Conservation (phyloP, 1,140 invertebrate species). For the Hesperophylax magnus region DNA sequence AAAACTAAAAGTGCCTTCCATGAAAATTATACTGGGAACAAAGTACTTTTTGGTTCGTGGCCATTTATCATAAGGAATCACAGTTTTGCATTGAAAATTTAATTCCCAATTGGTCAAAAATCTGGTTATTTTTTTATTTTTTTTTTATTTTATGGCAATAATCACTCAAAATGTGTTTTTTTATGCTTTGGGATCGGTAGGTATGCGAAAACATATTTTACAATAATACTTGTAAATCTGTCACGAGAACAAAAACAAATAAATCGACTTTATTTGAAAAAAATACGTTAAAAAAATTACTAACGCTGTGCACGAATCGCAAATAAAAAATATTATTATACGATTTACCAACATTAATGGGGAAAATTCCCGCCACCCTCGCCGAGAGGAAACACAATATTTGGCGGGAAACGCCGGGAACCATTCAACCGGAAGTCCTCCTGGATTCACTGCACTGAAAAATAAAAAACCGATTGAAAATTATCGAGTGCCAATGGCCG, state of each 20-base stretch:
- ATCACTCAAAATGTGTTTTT: too few relatives aligned
- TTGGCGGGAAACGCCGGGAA: conserved; percentile 25
- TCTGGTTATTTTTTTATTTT: too few relatives aligned
- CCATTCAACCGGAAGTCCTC: conserved; percentile 27
- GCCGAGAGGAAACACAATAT: conserved; percentile 25
- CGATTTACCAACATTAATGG: neutral
- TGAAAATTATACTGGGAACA: too few relatives aligned
- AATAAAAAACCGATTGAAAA: conserved; percentile 41
- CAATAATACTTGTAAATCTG: neutral
- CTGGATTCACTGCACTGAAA: conserved; percentile 38
- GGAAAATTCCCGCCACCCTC: neutral
- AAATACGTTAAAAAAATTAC: neutral
- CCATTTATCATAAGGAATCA: too few relatives aligned
- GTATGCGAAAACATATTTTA: too few relatives aligned
- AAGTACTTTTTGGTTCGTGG: too few relatives aligned
- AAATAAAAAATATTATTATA: conserved; percentile 15
- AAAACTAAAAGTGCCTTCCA: too few relatives aligned
- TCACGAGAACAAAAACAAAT: neutral
- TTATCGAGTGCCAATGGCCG: conserved; percentile 35
- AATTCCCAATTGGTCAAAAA: too few relatives aligned
- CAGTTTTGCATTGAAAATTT: too few relatives aligned
- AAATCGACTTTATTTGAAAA: neutral
- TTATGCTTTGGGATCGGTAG: too few relatives aligned
- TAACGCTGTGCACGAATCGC: neutral
- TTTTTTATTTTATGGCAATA: too few relatives aligned